A percentile compares a stretch with the other conserved stretches of the same genome.
These are phyloP conservation scores for Siniperca knerii DNA, from an alignment of 2,113 vertebrate species.

Conservation along the genomic window DNA sequence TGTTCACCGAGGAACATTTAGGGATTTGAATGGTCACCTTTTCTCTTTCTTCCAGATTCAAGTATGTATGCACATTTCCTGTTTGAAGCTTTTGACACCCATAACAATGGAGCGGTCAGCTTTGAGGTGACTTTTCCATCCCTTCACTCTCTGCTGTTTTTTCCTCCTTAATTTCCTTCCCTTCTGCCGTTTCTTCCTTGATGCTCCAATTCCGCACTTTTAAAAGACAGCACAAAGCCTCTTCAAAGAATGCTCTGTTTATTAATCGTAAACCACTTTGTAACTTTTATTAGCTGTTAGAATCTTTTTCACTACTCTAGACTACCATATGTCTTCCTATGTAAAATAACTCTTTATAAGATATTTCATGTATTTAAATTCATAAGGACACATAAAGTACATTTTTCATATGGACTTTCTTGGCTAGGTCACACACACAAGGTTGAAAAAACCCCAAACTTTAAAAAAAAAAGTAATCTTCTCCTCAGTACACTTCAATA, in stretches of 20 bases:
- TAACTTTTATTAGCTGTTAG: background rate
- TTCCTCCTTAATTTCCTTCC: background rate
- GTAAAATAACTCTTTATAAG: background rate
- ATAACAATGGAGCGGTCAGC: slow-evolving; percentile 91
- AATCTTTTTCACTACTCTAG: background rate
- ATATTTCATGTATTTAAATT: background rate
- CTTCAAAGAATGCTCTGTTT: background rate
- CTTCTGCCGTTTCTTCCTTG: background rate
- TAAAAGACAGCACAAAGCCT: background rate
- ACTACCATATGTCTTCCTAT: background rate
- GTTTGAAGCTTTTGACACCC: slow-evolving; percentile 95
- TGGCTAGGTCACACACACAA: background rate
- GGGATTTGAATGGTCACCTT: background rate
- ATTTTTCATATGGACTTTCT: background rate
- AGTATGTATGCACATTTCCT: slow-evolving; percentile 96
- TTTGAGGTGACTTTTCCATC: slow-evolving; percentile 89
- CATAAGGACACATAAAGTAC: background rate
- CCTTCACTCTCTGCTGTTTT: background rate
- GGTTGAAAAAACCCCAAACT: background rate
- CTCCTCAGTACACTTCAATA: background rate
- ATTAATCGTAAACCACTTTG: background rate
- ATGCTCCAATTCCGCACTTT: background rate
- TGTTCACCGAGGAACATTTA: no score
- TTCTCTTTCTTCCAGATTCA: slow-evolving; percentile 85
- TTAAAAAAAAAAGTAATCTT: background rate